Evolutionary conservation across 2,797 vertebrate genomes (phyloP).

Genomic region (Bovichtus diacanthus): DNA sequence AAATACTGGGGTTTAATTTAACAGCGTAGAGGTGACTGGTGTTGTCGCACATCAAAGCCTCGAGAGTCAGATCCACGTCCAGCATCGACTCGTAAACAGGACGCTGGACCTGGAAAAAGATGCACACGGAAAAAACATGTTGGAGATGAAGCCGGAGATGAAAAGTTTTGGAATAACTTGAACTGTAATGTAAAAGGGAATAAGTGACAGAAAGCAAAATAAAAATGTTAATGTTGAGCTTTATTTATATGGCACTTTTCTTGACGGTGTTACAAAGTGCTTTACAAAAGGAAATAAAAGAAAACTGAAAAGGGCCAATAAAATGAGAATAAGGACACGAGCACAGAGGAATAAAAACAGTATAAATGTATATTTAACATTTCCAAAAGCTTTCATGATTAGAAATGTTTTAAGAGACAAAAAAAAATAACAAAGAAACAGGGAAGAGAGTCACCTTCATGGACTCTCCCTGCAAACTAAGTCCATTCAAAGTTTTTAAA

Average conservation of each 20-base stretch:
- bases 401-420: too few relatives aligned
- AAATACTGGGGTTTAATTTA: slow-evolving; percentile 22
- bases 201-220: neutral
- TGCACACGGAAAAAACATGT: neutral
- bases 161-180: neutral
- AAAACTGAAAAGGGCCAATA: too few relatives aligned
- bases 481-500: slow-evolving; percentile 81
- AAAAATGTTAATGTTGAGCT: too few relatives aligned
- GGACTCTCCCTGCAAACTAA: slow-evolving; percentile 76
- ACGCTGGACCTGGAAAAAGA: slow-evolving; percentile 86
- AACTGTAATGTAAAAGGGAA: neutral
- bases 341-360: too few relatives aligned
- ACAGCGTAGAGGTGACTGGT: slow-evolving; percentile 80
- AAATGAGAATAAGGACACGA: too few relatives aligned
- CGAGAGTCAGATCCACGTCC: slow-evolving; percentile 84
- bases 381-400: too few relatives aligned
- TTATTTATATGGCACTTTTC: too few relatives aligned
- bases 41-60: slow-evolving; percentile 84
- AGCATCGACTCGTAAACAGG: slow-evolving; percentile 83
- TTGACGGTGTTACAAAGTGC: too few relatives aligned
- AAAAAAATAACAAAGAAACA: too few relatives aligned
- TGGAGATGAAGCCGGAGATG: neutral
- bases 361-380: too few relatives aligned
- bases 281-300: too few relatives aligned
- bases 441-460: slow-evolving; percentile 81